Conservation (phyloP, 2,113 vertebrate species). For the Theropithecus gelada region DNA sequence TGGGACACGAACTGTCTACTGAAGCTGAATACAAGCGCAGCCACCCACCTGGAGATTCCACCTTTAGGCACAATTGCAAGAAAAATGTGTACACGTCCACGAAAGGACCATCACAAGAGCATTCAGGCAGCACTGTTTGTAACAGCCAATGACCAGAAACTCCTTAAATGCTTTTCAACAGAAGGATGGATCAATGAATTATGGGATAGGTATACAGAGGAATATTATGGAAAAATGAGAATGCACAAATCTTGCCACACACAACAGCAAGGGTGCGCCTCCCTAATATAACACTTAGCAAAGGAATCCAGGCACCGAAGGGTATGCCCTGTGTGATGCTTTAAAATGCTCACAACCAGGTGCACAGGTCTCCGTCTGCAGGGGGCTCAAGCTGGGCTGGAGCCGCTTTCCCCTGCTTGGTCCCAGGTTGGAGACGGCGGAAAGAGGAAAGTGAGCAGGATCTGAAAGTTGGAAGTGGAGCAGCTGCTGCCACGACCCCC, state of each 20-base stretch:
- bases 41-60: not conserved
- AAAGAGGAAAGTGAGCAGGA: fast-evolving
- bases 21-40: fast-evolving
- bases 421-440: fast-evolving
- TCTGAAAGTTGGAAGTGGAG: not conserved
- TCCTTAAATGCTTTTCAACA: fast-evolving
- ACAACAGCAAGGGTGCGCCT: fast-evolving
- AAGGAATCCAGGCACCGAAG: fast-evolving
- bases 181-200: fast-evolving
- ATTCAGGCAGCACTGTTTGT: fast-evolving
- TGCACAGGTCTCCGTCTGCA: fast-evolving
- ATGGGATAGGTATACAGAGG: not conserved
- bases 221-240: not conserved
- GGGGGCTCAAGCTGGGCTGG: not conserved
- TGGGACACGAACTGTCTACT: not conserved
- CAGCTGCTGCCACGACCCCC: fast-evolving
- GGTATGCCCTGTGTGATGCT: fast-evolving
- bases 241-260: not conserved
- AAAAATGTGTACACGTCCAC: fast-evolving
- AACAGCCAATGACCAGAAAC: not conserved
- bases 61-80: fast-evolving
- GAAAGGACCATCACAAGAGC: fast-evolving
- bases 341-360: fast-evolving
- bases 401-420: not conserved
- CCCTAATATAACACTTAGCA: fast-evolving